phyloP scores from a whole-genome alignment of 2,113 vertebrate genomes.

The Phoenicopterus ruber region DNA sequence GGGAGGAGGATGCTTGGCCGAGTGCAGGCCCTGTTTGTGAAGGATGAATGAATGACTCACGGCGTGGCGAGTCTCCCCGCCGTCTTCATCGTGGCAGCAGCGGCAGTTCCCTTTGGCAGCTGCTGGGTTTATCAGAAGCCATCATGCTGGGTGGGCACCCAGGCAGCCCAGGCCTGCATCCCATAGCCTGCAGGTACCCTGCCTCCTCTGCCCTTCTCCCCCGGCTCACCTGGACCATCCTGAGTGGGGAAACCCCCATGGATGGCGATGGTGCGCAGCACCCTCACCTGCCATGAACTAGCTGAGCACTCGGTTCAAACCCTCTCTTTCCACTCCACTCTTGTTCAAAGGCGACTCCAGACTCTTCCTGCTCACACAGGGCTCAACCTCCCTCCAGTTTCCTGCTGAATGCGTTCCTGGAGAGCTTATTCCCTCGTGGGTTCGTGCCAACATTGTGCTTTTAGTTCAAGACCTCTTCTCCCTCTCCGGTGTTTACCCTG shows the following conservation, averaged over 20 bases:
- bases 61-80: accelerated
- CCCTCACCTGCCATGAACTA: neutral
- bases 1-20: slow-evolving; percentile 34
- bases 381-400: slow-evolving; percentile 10
- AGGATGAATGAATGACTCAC: slow-evolving; percentile 57
- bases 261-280: accelerated
- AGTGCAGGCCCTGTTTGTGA: slow-evolving; percentile 5
- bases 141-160: neutral
- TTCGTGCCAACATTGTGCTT: slow-evolving; percentile 62
- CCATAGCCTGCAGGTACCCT: neutral
- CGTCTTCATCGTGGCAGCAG: neutral
- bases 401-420: slow-evolving; percentile 35
- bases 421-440: slow-evolving; percentile 28
- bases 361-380: slow-evolving; percentile 19
- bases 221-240: neutral
- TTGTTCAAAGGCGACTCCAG: neutral
- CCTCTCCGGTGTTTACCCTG: neutral
- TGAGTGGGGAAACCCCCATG: accelerated
- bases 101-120: neutral
- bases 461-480: slow-evolving; percentile 59
- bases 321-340: neutral
- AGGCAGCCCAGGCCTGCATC: neutral
- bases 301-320: neutral
- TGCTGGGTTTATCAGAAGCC: neutral
- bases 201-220: neutral